These are phyloP conservation scores for Urocolius indicus DNA, from an alignment of 2,113 vertebrate species.

Conservation along the genomic window DNA sequence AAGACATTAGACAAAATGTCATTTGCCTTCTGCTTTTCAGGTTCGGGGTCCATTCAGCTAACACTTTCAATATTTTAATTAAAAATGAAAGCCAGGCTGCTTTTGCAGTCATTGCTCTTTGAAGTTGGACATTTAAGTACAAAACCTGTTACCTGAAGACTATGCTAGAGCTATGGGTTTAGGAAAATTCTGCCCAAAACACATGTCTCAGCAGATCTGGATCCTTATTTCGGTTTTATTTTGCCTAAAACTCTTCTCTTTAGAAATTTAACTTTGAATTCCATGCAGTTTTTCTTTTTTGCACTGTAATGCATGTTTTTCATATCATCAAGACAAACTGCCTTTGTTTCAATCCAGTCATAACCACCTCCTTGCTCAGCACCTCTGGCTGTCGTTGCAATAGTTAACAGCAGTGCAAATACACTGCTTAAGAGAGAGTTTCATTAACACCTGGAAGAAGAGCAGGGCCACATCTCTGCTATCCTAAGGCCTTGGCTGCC, in stretches of 20 bases:
- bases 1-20: constrained; percentile 40
- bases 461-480: not conserved
- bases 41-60: constrained; percentile 17
- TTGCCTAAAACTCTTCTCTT: constrained; percentile 45
- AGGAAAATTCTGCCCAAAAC: constrained; percentile 23
- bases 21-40: constrained; percentile 61
- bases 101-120: constrained; percentile 49
- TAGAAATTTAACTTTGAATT: constrained; percentile 33
- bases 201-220: constrained; percentile 33
- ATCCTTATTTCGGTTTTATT: constrained; percentile 22
- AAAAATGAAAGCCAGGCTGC: constrained; percentile 56
- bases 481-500: rapidly evolving
- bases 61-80: constrained; percentile 60
- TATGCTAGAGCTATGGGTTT: not conserved
- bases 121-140: constrained; percentile 47
- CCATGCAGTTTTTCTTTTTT: not conserved
- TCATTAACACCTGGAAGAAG: not conserved
- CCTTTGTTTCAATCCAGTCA: not conserved
- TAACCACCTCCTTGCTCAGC: not conserved
- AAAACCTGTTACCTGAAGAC: constrained; percentile 46
- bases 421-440: rapidly evolving
- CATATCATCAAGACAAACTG: not conserved
- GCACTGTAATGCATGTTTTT: not conserved
- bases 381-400: rapidly evolving
- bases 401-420: not conserved